Conservation (phyloP, 2,888 invertebrate genomes). For the Bursaphelenchus okinawaensis region DNA sequence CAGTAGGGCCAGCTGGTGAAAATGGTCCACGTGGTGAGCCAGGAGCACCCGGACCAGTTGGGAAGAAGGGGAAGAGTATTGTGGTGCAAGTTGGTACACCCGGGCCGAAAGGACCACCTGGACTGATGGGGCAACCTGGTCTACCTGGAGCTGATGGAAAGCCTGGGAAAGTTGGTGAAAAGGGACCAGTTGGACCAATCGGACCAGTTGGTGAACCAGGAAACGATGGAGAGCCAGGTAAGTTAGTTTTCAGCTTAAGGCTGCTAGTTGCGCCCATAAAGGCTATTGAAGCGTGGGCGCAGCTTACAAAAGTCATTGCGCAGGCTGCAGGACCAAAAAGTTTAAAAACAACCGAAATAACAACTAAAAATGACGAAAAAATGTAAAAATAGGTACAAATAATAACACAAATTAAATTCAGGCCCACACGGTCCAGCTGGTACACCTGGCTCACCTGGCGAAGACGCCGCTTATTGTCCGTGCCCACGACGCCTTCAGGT, state of each 20-base stretch:
- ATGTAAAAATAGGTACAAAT: too few relatives aligned
- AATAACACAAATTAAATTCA: too few relatives aligned
- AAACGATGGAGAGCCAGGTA: neutral
- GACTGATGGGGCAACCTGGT: neutral
- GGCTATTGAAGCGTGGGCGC: too few relatives aligned
- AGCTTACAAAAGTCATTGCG: too few relatives aligned
- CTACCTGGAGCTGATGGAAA: conserved; percentile 10
- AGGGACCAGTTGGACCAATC: neutral
- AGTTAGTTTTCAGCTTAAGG: too few relatives aligned
- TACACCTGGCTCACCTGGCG: conserved; percentile 11
- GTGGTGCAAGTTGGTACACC: neutral
- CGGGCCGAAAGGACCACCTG: neutral
- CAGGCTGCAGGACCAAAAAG: too few relatives aligned
- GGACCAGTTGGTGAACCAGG: neutral
- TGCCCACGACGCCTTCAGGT: conserved; percentile 11
- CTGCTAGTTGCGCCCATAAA: too few relatives aligned
- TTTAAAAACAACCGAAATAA: too few relatives aligned
- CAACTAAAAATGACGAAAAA: too few relatives aligned
- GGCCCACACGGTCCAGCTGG: neutral
- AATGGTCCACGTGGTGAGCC: conserved; percentile 27
- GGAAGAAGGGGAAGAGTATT: neutral
- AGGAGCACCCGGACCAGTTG: neutral
- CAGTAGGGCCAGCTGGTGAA: conserved; percentile 38
- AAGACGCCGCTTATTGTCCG: conserved; percentile 18
- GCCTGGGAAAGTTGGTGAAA: conserved; percentile 7